Evolutionary conservation across 2,888 invertebrate genomes (phyloP).

Genomic region (Watsonalla cultraria): DNA sequence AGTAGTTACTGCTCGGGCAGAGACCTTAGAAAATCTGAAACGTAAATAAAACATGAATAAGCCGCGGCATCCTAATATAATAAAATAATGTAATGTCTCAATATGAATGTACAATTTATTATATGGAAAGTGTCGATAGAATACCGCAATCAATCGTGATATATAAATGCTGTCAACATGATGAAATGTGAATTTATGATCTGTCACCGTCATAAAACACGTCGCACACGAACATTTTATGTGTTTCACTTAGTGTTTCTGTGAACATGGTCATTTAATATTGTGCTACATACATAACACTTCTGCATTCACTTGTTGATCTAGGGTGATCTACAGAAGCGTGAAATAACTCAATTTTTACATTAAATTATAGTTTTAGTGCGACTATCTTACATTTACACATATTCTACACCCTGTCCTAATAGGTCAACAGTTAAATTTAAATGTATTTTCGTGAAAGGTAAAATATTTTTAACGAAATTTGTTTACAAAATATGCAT

Average conservation of each 20-base stretch:
- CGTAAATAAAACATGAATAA: too few relatives aligned
- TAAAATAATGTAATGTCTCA: background rate
- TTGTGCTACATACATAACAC: conserved; percentile 4
- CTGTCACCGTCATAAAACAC: conserved; percentile 29
- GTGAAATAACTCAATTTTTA: too few relatives aligned
- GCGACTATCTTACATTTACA: too few relatives aligned
- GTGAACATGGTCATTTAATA: conserved; percentile 24
- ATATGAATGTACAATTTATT: background rate
- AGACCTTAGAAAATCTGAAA: too few relatives aligned
- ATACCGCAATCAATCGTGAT: background rate
- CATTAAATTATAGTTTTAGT: too few relatives aligned
- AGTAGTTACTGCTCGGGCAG: too few relatives aligned
- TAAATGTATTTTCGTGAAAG: too few relatives aligned
- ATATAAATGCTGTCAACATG: conserved; percentile 7
- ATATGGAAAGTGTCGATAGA: background rate
- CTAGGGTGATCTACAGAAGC: background rate
- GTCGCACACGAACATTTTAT: conserved; percentile 29
- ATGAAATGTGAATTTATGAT: conserved; percentile 31
- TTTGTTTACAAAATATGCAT: too few relatives aligned
- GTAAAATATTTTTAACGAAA: too few relatives aligned
- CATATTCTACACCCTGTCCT: too few relatives aligned
- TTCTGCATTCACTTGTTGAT: background rate
- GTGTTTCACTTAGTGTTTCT: conserved; percentile 28
- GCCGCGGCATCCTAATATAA: too few relatives aligned
- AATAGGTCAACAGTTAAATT: too few relatives aligned